Evolutionary conservation across 2,888 invertebrate genomes (phyloP).

Genomic region (Ectemnius continuus): DNA sequence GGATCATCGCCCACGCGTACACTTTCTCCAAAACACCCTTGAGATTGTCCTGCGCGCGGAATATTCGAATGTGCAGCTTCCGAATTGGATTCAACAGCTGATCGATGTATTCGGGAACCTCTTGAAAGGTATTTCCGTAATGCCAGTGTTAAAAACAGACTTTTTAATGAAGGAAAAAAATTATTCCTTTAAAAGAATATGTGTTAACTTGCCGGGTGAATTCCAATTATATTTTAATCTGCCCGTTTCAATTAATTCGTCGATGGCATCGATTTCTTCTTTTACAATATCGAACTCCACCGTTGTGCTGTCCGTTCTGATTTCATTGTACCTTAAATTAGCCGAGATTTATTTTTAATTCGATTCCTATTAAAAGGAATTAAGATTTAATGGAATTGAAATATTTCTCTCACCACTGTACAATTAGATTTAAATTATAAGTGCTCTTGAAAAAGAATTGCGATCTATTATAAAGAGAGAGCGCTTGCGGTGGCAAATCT

Average conservation of each 20-base stretch:
- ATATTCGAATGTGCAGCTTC: slow-evolving; percentile 85
- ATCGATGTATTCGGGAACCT: slow-evolving; percentile 85
- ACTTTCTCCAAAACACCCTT: slow-evolving; percentile 81
- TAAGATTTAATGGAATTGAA: too few relatives aligned
- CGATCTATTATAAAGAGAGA: slow-evolving; percentile 83
- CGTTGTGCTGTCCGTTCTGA: slow-evolving; percentile 85
- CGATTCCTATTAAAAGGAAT: background rate
- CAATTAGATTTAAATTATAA: slow-evolving; percentile 73
- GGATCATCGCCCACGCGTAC: slow-evolving; percentile 85
- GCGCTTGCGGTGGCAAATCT: slow-evolving; percentile 82
- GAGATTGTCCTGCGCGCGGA: slow-evolving; percentile 84
- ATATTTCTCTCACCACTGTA: slow-evolving; percentile 65
- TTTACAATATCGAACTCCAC: slow-evolving; percentile 89
- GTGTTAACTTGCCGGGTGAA: slow-evolving; percentile 82
- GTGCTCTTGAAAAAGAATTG: slow-evolving; percentile 82
- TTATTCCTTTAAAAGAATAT: background rate
- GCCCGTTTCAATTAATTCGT: slow-evolving; percentile 84
- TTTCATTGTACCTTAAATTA: slow-evolving; percentile 86
- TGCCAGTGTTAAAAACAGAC: background rate
- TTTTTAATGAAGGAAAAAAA: background rate
- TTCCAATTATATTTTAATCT: slow-evolving; percentile 89
- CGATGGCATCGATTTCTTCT: slow-evolving; percentile 87
- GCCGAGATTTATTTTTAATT: background rate
- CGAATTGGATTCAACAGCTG: slow-evolving; percentile 84
- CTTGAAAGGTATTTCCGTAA: slow-evolving; percentile 47